Conservation (phyloP, 2,797 vertebrate genomes). For the Emys orbicularis region DNA sequence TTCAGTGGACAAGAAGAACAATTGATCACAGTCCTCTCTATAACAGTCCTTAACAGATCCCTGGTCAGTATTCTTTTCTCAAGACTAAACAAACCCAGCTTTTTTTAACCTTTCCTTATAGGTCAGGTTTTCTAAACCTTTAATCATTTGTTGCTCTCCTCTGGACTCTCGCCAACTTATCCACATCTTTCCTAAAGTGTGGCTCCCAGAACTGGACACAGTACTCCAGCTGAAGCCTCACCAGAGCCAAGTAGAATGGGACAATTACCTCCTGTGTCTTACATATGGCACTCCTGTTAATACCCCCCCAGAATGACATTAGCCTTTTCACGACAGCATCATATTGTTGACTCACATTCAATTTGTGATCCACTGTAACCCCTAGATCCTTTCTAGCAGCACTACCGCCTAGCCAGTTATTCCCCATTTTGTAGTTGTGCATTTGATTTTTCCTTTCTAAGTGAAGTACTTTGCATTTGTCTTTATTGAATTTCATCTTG, state of each 20-base stretch:
- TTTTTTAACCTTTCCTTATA: neutral
- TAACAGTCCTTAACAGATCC: neutral
- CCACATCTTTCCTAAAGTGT: neutral
- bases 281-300: neutral
- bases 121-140: neutral
- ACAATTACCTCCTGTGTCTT: neutral
- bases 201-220: neutral
- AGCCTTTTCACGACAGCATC: neutral
- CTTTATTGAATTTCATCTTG: neutral
- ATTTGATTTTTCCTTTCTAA: neutral
- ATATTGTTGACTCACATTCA: neutral
- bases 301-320: neutral
- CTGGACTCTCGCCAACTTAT: neutral
- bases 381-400: neutral
- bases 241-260: neutral
- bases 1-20: neutral
- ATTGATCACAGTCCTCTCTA: neutral
- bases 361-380: neutral
- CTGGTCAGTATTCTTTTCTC: neutral
- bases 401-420: neutral
- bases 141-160: neutral
- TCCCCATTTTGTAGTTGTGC: too few relatives aligned
- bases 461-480: neutral
- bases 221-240: neutral
- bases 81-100: neutral